Base-by-base conservation (phyloP, 2,113 vertebrate genomes). In the Lucifuga dentata region DNA sequence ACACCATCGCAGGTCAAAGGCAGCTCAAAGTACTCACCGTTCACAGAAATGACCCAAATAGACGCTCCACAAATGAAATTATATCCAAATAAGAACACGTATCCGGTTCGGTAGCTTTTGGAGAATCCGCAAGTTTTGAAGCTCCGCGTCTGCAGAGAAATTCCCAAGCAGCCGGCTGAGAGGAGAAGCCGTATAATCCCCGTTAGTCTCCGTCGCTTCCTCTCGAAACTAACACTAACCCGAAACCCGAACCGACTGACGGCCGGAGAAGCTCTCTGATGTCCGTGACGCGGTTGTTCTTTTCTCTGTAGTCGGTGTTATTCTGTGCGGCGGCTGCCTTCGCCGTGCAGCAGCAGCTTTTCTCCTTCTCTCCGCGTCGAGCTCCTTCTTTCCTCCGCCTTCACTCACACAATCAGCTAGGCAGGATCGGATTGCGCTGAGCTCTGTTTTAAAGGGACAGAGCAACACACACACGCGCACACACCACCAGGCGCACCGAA, bases 391-490 rank as follows among this genome's bases (percentile, higher is more conserved):
- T 21, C 15, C 46, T 60, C 48, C 23, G 52, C 39, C 51, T 52
- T 68, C 82, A 50, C 81, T 17, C 55, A 65, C 72, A 57, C 64
- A 19, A 59, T 7, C 32, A 41, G 10, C 56, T 60, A 61, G 64
- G 36, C 62, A 57, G 68, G 90, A 84, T 92, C 89, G 72, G 21
- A 11, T 85, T 82, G 84, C 85, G 75, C 83, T 75, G 73, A 69
- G 79, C 84, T 76, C 61, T 29, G 61, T 84, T 93, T 93, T 93
- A 93, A 93, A 93, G 88, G 87, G 89, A 88, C 88, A 84, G 79
- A 57, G 76, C 67, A 29, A 73, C 81, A 52, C 77, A 39, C 73
- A 11, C 61, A 39, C 73, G 9, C 20, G 44, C 56, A 48, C 49
- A 43, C 24, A 43, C 52, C 68, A 20, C n/a, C 81, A 59, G 46